Percentiles rank a stretch among this genome's conserved stretches.
Conservation (phyloP, 2,113 vertebrate species). For the Catharus bicknelli region DNA sequence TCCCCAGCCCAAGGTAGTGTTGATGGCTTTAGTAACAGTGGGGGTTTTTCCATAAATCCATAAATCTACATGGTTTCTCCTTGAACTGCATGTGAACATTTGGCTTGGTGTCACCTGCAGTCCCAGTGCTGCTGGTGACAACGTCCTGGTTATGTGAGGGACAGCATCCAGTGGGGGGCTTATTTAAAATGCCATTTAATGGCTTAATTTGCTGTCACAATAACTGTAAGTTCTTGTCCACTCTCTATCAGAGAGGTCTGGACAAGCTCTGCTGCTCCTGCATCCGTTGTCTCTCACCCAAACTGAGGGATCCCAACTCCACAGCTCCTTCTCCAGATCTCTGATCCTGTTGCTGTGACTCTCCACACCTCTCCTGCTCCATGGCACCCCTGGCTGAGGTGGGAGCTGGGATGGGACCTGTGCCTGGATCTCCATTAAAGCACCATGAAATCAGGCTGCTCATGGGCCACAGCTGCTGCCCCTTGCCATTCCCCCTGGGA, state of each 20-base stretch:
- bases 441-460: neutral
- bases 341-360: neutral
- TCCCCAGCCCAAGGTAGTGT: constrained; percentile 34
- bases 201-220: neutral
- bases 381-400: neutral
- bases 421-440: neutral
- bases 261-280: neutral
- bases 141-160: neutral
- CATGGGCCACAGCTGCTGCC: neutral
- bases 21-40: neutral
- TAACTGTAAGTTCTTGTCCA: neutral
- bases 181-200: neutral
- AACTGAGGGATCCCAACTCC: neutral
- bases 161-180: rapidly evolving
- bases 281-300: neutral
- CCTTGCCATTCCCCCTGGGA: neutral
- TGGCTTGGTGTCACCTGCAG: neutral
- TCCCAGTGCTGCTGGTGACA: neutral
- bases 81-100: neutral
- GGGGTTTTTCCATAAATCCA: neutral
- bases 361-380: neutral
- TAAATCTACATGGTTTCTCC: neutral
- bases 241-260: neutral
- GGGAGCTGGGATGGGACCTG: neutral
- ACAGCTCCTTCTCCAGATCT: neutral